A percentile compares a stretch with the other conserved stretches of the same genome.
These are phyloP conservation scores for Helostoma temminkii DNA, from an alignment of 2,797 vertebrate species.

Conservation along the genomic window DNA sequence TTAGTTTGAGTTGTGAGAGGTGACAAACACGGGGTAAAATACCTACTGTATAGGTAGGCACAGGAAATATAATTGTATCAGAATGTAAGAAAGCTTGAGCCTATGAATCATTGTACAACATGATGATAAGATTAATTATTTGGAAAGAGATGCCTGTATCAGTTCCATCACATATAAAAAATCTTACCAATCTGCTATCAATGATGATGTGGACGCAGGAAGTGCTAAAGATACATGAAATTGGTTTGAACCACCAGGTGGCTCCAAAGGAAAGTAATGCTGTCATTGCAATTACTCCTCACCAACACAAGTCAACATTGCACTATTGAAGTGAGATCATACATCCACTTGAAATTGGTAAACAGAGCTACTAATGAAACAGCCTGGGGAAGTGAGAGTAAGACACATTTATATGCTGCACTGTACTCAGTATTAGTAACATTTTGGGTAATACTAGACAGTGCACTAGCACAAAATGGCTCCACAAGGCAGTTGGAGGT, in stretches of 20 bases:
- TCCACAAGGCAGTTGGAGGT: constrained; percentile 1
- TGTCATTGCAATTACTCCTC: background rate
- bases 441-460: no score
- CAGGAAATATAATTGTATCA: background rate
- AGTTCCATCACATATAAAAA: background rate
- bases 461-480: background rate
- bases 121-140: background rate
- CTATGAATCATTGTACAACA: background rate
- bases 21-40: background rate
- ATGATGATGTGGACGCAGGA: constrained; percentile 1
- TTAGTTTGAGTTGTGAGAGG: background rate
- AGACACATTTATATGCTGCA: no score
- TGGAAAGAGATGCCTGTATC: background rate
- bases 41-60: background rate
- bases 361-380: background rate
- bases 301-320: background rate
- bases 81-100: background rate
- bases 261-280: constrained; percentile 52
- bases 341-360: background rate
- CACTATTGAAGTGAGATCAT: background rate
- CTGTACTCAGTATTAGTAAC: no score
- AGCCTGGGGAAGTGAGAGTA: no score
- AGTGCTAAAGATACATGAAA: background rate
- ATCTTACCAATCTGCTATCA: background rate
- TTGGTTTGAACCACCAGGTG: constrained; percentile 56